These are phyloP conservation scores for Vesta saturnalis DNA, from an alignment of 2,888 invertebrate genomes.

Conservation along the genomic window DNA sequence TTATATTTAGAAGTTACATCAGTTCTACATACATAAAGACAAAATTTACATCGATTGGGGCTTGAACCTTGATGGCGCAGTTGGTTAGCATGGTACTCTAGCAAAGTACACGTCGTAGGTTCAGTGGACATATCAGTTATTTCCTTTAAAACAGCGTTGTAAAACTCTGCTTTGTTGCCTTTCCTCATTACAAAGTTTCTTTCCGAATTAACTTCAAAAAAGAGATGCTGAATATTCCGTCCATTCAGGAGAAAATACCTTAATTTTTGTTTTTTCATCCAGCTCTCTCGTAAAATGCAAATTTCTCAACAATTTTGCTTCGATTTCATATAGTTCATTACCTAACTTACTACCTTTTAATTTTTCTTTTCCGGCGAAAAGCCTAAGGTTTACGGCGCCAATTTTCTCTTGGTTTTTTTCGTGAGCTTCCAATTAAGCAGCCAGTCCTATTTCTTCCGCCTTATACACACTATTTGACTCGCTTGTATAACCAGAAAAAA, in stretches of 20 bases:
- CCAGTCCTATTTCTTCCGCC: constrained; percentile 1
- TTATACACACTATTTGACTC: neutral
- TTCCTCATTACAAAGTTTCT: neutral
- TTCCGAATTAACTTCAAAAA: neutral
- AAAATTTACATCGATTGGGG: no score
- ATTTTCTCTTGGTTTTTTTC: neutral
- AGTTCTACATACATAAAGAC: no score
- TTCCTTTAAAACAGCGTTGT: no score
- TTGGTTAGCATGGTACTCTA: no score
- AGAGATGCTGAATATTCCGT: neutral
- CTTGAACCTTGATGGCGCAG: no score
- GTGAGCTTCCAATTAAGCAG: neutral
- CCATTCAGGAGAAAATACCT: neutral
- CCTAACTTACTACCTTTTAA: neutral
- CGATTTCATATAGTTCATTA: neutral
- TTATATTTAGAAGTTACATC: no score
- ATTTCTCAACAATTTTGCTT: neutral
- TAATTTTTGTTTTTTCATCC: neutral
- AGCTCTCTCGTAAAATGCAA: neutral
- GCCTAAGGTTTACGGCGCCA: neutral
- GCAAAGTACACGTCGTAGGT: no score
- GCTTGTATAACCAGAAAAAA: constrained; percentile 7
- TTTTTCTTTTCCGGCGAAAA: neutral
- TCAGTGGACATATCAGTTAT: no score
- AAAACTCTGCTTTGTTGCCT: neutral